These are phyloP conservation scores for Melopsittacus undulatus DNA, from an alignment of 2,797 vertebrate species.

Conservation along the genomic window DNA sequence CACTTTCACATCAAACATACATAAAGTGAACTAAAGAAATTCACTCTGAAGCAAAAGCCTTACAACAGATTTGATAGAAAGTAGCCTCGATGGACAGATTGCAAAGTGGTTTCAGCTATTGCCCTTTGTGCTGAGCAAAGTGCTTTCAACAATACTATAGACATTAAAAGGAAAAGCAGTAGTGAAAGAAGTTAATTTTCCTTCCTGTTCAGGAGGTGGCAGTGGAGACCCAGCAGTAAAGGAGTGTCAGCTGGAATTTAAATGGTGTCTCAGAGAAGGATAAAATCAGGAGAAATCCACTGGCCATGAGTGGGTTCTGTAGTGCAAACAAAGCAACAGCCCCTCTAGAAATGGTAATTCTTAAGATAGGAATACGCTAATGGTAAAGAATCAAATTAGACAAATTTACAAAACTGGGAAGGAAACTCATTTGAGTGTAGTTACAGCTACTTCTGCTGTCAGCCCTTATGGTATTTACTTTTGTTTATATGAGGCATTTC, in stretches of 20 bases:
- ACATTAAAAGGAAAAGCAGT: neutral
- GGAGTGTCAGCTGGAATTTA: neutral
- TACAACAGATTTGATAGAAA: neutral
- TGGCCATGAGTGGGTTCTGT: neutral
- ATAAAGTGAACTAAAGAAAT: neutral
- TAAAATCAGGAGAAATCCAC: neutral
- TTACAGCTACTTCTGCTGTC: constrained; percentile 14
- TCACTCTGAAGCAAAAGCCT: neutral
- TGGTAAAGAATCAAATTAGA: neutral
- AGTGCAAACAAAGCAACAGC: neutral
- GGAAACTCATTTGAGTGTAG: neutral
- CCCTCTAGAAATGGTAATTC: neutral
- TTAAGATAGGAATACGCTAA: neutral
- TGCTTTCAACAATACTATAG: neutral
- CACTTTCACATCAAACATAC: neutral
- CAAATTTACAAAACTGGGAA: neutral
- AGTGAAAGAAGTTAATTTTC: neutral
- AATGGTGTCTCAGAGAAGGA: neutral
- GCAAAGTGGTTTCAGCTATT: neutral
- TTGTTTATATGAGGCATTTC: neutral
- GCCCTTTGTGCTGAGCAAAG: neutral
- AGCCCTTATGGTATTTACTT: neutral
- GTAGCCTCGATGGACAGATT: neutral
- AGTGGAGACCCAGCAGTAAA: constrained; percentile 15
- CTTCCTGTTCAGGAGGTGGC: constrained; percentile 62